Conservation (phyloP, 2,888 invertebrate species). For the Macrosoma leucophasiata region DNA sequence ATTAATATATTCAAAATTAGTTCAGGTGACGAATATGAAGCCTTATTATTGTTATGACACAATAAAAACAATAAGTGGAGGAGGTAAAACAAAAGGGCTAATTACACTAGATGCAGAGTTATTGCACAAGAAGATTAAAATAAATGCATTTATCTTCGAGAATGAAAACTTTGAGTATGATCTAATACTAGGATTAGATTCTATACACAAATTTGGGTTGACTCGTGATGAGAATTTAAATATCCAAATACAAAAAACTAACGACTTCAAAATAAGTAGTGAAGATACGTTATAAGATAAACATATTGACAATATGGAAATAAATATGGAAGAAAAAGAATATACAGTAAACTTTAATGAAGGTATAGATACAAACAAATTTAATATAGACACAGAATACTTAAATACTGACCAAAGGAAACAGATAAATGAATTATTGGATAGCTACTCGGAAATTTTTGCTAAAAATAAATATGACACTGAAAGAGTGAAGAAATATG, state of each 20-base stretch:
- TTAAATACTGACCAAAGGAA: constrained; percentile 14
- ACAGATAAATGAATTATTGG: constrained; percentile 17
- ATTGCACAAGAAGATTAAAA: constrained; percentile 9
- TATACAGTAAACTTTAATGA: constrained; percentile 19
- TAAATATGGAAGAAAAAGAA: no score
- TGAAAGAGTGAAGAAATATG: constrained; percentile 16
- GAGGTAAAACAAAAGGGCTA: constrained; percentile 7
- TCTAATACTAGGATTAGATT: constrained; percentile 7
- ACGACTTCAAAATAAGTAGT: constrained; percentile 1
- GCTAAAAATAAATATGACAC: constrained; percentile 21
- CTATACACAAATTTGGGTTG: constrained; percentile 3
- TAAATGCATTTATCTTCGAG: constrained; percentile 14
- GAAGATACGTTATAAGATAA: not conserved
- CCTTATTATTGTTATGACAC: constrained; percentile 2
- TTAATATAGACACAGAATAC: constrained; percentile 11
- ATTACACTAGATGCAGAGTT: constrained; percentile 7
- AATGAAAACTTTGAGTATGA: constrained; percentile 7
- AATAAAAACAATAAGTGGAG: constrained; percentile 14
- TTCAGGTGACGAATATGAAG: constrained; percentile 6
- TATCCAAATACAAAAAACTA: constrained; percentile 4
- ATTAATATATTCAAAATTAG: constrained; percentile 13
- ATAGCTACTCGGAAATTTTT: constrained; percentile 18
- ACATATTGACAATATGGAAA: constrained; percentile 1
- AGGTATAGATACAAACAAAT: constrained; percentile 14
- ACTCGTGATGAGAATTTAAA: constrained; percentile 8